Evolutionary conservation across 2,888 invertebrate genomes (phyloP), one percentile per base, ranked within the genome.

Genomic region (Nasonovia ribisnigri): DNA sequence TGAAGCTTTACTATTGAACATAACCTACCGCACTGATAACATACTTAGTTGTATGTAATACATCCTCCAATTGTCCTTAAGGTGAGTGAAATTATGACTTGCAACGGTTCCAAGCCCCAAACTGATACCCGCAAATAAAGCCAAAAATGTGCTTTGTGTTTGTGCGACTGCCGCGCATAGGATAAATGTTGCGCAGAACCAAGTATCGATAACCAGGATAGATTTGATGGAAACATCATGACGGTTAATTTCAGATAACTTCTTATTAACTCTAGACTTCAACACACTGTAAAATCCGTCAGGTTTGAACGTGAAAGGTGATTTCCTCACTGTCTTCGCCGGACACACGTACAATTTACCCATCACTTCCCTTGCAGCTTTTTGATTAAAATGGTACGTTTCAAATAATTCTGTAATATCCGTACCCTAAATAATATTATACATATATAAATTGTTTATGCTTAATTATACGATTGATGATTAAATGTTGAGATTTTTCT

Each of bases 331-430:
- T 5, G 96, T 96, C 88, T 95, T 96, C 0, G 97, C 97, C 90
- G 97, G 96, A 48, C 97, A 96, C 0, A 97, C 96, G 95, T 96
- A 97, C 95, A 96, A 98, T 95, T 97, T 97, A 26, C 96, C 96
- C 11, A 98, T 95, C 93, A 97, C 95, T 95, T 96, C 96, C 95
- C 96, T 96, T 0, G 97, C 97, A 0, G 97, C 97, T 1, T 96
- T 96, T 3, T 96, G 96, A 13, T 96, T 96, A 84, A 98, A 95
- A 95, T 98, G 98, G 95, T 98, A 97, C 0, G 96, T 96, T 96
- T 98, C 97, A 95, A 98, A 98, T 11, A 97, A 97, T 96, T 98
- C 98, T 0, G 98, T 98, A 94, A 98, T 97, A 95, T 98, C 98
- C 1, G 97, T 97, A 0, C 98, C 98, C 96, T 97, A 87, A 77